Percentiles rank a stretch among this genome's conserved stretches.
phyloP scores from a whole-genome alignment of 1,140 invertebrate genomes.

The Temnothorax longispinosus region DNA sequence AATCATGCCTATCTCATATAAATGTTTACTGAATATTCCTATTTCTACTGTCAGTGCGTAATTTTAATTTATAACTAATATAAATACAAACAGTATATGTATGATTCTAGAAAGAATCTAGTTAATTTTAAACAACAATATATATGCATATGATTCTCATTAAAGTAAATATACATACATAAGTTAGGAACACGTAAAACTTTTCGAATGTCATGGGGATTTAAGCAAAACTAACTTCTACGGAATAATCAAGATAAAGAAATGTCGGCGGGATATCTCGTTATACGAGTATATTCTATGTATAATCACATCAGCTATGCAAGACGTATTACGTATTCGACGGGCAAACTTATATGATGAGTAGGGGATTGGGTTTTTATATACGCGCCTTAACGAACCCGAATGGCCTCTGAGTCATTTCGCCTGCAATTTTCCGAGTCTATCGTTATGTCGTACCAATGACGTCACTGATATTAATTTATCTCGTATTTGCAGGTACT shows the following conservation, averaged over 20 bases:
- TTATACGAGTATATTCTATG: constrained; percentile 3
- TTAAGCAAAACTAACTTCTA: not conserved
- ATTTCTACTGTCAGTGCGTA: not conserved
- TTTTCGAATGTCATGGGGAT: too few relatives aligned
- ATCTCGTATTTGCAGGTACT: not conserved
- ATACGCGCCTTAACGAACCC: constrained; percentile 34
- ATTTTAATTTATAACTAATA: too few relatives aligned
- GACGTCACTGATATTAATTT: constrained; percentile 21
- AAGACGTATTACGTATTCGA: constrained; percentile 23
- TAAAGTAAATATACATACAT: too few relatives aligned
- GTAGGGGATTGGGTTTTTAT: constrained; percentile 11
- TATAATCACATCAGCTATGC: constrained; percentile 23
- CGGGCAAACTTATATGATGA: not conserved
- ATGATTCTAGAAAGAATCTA: too few relatives aligned
- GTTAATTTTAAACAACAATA: too few relatives aligned
- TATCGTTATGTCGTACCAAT: constrained; percentile 1
- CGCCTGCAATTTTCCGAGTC: not conserved
- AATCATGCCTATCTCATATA: constrained; percentile 1
- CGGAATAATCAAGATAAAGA: not conserved
- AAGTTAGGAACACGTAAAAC: too few relatives aligned
- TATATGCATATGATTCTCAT: too few relatives aligned
- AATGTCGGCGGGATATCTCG: not conserved
- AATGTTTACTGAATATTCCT: not conserved
- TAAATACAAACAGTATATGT: too few relatives aligned
- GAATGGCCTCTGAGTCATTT: constrained; percentile 45